Evolutionary conservation across 2,888 invertebrate genomes (phyloP).

Genomic region (Euzetes globulus): DNA sequence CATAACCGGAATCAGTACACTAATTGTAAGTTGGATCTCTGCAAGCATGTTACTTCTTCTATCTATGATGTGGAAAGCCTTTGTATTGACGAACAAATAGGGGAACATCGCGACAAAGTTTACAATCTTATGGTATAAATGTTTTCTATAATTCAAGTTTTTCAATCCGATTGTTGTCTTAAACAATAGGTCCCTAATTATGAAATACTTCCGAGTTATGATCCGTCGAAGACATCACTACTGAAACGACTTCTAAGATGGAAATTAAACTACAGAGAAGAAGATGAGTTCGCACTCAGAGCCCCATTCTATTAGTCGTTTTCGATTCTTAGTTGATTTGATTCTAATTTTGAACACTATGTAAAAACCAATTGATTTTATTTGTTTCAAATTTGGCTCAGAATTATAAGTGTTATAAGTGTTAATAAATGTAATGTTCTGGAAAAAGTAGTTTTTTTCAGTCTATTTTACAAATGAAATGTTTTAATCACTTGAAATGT

Average conservation of each 20-base stretch:
- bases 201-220: background rate
- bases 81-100: background rate
- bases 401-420: too few relatives aligned
- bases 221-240: background rate
- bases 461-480: too few relatives aligned
- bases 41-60: background rate
- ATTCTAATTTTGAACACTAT: background rate
- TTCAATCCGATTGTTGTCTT: background rate
- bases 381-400: too few relatives aligned
- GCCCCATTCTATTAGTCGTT: background rate
- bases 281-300: background rate
- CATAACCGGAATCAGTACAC: slow-evolving; percentile 52
- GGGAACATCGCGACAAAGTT: slow-evolving; percentile 14
- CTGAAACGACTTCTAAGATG: background rate
- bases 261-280: background rate
- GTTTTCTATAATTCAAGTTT: background rate
- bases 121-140: slow-evolving; percentile 25
- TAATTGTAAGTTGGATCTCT: background rate
- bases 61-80: slow-evolving; percentile 30
- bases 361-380: background rate
- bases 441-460: too few relatives aligned
- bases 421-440: too few relatives aligned
- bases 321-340: background rate
- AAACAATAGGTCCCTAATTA: slow-evolving; percentile 2
- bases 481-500: background rate